phyloP scores from a whole-genome alignment of 2,797 vertebrate species.

The Thunnus albacares region DNA sequence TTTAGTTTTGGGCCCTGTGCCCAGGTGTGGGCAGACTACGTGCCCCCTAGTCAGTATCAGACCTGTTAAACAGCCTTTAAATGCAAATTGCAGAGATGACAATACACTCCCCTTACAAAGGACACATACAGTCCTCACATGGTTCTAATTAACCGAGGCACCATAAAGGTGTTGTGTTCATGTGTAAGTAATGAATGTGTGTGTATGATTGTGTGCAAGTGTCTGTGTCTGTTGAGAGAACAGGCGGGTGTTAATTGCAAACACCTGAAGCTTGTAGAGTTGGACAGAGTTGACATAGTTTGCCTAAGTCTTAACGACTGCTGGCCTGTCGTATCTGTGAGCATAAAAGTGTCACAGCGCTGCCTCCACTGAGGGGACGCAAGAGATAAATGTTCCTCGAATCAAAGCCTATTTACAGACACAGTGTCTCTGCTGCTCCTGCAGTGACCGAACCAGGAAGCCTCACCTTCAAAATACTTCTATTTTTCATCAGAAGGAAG shows the following conservation, averaged over 20 bases:
- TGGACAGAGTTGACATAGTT: conserved; percentile 53
- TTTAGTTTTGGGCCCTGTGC: conserved; percentile 46
- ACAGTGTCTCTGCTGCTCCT: neutral
- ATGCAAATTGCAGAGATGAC: conserved; percentile 73
- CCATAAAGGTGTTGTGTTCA: conserved; percentile 69
- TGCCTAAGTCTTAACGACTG: conserved; percentile 43
- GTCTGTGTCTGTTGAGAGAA: conserved; percentile 62
- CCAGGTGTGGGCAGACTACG: conserved; percentile 51
- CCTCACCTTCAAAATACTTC: neutral
- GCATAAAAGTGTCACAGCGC: conserved; percentile 53
- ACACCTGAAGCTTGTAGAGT: conserved; percentile 79
- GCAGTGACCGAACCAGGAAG: neutral
- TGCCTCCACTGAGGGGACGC: neutral
- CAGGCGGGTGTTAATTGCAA: conserved; percentile 79
- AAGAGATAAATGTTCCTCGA: neutral
- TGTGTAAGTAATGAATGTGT: conserved; percentile 59
- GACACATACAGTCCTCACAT: conserved; percentile 68
- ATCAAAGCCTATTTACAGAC: conserved; percentile 1
- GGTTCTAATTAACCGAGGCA: conserved; percentile 74
- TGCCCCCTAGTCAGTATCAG: conserved; percentile 43
- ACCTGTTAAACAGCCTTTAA: conserved; percentile 70
- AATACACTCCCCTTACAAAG: conserved; percentile 53
- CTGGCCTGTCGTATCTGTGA: conserved; percentile 39
- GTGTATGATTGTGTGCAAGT: conserved; percentile 25
- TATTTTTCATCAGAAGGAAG: neutral